phyloP scores from a whole-genome alignment of 1,140 invertebrate species.

The Diploscapter pachys region DNA sequence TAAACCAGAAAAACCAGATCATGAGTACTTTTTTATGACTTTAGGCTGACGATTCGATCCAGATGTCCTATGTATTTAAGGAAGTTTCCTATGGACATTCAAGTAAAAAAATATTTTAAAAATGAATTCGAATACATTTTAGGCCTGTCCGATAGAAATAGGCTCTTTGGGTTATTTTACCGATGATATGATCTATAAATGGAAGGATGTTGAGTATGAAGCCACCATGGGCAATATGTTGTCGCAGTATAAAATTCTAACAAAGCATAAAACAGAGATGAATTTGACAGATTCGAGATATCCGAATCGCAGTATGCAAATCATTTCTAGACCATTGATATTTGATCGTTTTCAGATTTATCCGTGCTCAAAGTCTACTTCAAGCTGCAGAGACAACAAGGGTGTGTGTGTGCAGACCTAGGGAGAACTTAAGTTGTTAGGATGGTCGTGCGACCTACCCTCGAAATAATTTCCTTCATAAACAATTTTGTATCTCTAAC shows the following conservation, averaged over 20 bases:
- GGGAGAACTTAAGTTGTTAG: too few species aligned
- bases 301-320: conserved; percentile 23
- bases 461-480: too few species aligned
- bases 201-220: conserved; percentile 69
- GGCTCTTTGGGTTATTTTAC: conserved; percentile 79
- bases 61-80: conserved; percentile 91
- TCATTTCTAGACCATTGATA: conserved; percentile 12
- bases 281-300: conserved; percentile 42
- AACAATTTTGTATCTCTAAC: too few species aligned
- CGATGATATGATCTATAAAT: conserved; percentile 80
- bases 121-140: conserved; percentile 58
- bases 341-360: conserved; percentile 62
- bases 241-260: conserved; percentile 84
- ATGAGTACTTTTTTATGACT: neutral
- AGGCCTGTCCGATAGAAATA: conserved; percentile 62
- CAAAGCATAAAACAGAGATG: conserved; percentile 61
- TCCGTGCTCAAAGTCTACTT: conserved; percentile 79
- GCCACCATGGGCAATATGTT: conserved; percentile 84
- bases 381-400: conserved; percentile 83
- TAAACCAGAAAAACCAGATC: too few species aligned
- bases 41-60: conserved; percentile 88
- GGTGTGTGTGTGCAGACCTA: conserved; percentile 54
- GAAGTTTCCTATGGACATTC: conserved; percentile 86
- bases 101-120: neutral
- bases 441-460: too few species aligned